A percentile compares a stretch with the other conserved stretches of the same genome.
These are phyloP conservation scores for Sebastes iracundus DNA, from an alignment of 2,797 vertebrate species.

Conservation along the genomic window DNA sequence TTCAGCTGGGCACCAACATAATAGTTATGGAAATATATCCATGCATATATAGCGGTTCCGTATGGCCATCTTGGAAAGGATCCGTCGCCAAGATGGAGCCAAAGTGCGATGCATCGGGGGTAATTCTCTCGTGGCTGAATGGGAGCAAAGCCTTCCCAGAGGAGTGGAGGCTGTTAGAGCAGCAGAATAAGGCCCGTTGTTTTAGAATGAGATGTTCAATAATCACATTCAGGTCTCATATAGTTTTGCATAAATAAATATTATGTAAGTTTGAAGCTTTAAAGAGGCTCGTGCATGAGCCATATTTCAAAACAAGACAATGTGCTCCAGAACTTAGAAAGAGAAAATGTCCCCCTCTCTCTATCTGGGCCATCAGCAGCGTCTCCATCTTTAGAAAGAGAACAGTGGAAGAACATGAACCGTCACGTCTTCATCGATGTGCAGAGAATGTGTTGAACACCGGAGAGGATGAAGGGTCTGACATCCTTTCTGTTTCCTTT, in stretches of 20 bases:
- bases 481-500: constrained; percentile 2
- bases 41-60: neutral
- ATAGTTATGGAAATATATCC: neutral
- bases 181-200: neutral
- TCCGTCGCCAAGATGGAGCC: no score
- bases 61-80: no score
- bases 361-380: neutral
- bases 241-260: no score
- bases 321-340: neutral
- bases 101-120: no score
- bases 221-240: neutral
- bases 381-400: constrained; percentile 3
- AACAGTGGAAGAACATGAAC: neutral
- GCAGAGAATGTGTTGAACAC: neutral
- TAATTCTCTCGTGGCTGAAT: no score
- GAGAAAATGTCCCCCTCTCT: neutral
- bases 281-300: neutral
- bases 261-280: neutral
- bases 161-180: no score
- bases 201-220: neutral
- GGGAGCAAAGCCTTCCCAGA: no score
- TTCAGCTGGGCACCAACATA: neutral
- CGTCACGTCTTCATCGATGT: neutral
- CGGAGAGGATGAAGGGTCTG: constrained; percentile 8
- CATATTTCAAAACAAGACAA: neutral